A percentile compares a stretch with the other conserved stretches of the same genome.
These are phyloP conservation scores for Beaufortia kweichowensis DNA, from an alignment of 2,113 vertebrate genomes.

Conservation along the genomic window DNA sequence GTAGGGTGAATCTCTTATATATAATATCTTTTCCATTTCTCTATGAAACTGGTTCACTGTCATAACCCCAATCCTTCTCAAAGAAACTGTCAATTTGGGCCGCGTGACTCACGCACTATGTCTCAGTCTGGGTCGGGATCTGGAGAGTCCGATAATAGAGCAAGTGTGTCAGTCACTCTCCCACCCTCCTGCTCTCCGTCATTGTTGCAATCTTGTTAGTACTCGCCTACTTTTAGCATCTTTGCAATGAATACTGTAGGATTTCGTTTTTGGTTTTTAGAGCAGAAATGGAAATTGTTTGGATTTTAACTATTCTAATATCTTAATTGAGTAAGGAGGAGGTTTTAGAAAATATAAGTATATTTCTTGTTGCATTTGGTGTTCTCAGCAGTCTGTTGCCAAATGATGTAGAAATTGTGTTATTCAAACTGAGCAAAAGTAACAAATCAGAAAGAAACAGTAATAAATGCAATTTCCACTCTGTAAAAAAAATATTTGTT, in stretches of 20 bases:
- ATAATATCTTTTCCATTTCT: constrained; percentile 55
- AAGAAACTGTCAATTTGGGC: constrained; percentile 55
- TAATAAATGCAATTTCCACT: too few relatives aligned
- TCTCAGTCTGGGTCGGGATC: constrained; percentile 45
- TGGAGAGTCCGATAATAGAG: constrained; percentile 53
- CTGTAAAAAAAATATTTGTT: too few relatives aligned
- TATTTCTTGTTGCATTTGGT: too few relatives aligned
- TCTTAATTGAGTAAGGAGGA: too few relatives aligned
- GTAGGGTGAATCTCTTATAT: constrained; percentile 48
- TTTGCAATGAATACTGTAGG: background rate
- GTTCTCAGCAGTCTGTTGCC: too few relatives aligned
- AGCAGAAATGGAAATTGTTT: too few relatives aligned
- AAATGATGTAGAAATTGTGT: too few relatives aligned
- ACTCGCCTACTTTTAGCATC: background rate
- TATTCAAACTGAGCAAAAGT: too few relatives aligned
- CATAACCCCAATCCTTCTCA: constrained; percentile 51
- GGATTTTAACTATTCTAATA: too few relatives aligned
- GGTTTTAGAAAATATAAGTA: too few relatives aligned
- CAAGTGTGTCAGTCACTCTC: constrained; percentile 55
- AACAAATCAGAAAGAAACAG: too few relatives aligned
- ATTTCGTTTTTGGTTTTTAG: background rate
- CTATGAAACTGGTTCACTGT: constrained; percentile 48
- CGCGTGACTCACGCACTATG: constrained; percentile 42
- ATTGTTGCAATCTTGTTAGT: background rate
- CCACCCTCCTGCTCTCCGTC: background rate